Base-by-base conservation (phyloP, 2,113 vertebrate species). In the Coptodon rendalli region DNA sequence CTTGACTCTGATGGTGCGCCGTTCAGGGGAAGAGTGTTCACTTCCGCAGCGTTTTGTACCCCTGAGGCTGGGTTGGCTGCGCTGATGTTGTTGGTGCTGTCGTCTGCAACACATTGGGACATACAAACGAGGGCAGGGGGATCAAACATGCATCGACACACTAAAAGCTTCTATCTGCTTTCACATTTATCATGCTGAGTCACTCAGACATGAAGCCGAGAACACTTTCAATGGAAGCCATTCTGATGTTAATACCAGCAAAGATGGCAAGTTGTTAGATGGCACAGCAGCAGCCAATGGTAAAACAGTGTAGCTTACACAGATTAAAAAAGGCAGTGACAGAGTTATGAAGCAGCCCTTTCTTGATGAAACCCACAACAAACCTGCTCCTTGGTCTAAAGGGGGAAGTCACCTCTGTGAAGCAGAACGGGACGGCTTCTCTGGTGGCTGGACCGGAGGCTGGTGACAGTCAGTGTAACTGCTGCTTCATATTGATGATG, bases 1-100 rank as follows among this genome's bases (percentile, higher is more conserved):
- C 96, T 98, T 96, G 97, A 96, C 97, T 98, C 98, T 96, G 94
- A 96, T 93, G 97, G 95, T 88, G 96, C 96, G 91, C 95, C 95
- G 93, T 94, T 89, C 2, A 90, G 89, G 86, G 95, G 97, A 89
- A 87, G 61, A 29, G 93, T 52, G 95, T 96, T 99, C 97, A 99
- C 96, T 99, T 98, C 97, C 98, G 97, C 95, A 97, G 98, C 92
- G 96, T 97, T 98, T 98, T 98, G 98, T 97, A 98, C 95, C 96
- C 98, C 95, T 97, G 97, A 48, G 97, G 91, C 82, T 95, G 95
- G 34, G 86, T 89, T 68, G 90, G 96, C 81, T 97, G 97, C 87
- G 96, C 95, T 96, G 97, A 93, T 93, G 97, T 97, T 93, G 97
- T 97, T 97, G 96, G 95, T 95, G 97, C 95, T 95, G 97, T 95